A percentile compares a stretch with the other conserved stretches of the same genome.
These are phyloP conservation scores for Erebia aethiops DNA, from an alignment of 2,888 invertebrate species.

Conservation along the genomic window DNA sequence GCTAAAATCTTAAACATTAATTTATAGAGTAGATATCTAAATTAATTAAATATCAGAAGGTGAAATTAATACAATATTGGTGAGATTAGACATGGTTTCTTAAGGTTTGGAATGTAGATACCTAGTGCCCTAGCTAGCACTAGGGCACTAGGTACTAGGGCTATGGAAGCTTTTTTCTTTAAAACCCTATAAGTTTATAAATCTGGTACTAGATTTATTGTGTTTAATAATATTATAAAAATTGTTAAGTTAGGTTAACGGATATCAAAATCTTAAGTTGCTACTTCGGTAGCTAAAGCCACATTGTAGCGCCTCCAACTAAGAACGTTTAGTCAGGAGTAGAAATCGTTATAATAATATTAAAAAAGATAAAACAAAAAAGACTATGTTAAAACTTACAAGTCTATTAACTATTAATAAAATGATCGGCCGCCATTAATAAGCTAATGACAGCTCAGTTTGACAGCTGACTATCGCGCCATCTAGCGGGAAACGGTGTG, in stretches of 20 bases:
- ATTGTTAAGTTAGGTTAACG: neutral
- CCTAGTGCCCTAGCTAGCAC: too few species aligned
- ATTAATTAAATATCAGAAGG: neutral
- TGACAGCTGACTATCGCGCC: constrained; percentile 80
- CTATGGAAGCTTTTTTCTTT: too few species aligned
- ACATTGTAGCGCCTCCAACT: neutral
- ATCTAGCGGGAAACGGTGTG: constrained; percentile 78
- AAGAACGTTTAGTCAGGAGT: neutral
- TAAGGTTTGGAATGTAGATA: too few species aligned
- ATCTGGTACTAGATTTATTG: too few species aligned
- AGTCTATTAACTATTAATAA: constrained; percentile 57
- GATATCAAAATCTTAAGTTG: neutral
- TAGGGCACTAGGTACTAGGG: too few species aligned
- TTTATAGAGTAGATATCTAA: too few species aligned
- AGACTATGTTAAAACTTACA: neutral
- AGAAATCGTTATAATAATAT: neutral
- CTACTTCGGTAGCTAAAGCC: neutral
- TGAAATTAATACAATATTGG: neutral
- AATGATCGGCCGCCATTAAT: constrained; percentile 69
- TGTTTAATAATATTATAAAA: neutral
- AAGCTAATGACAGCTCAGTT: constrained; percentile 78
- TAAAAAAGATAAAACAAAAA: neutral
- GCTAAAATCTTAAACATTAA: neutral
- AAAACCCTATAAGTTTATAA: too few species aligned
- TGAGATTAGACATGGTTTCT: too few species aligned